Conservation (phyloP, 1,140 invertebrate species). For the Bacillus rossius region DNA sequence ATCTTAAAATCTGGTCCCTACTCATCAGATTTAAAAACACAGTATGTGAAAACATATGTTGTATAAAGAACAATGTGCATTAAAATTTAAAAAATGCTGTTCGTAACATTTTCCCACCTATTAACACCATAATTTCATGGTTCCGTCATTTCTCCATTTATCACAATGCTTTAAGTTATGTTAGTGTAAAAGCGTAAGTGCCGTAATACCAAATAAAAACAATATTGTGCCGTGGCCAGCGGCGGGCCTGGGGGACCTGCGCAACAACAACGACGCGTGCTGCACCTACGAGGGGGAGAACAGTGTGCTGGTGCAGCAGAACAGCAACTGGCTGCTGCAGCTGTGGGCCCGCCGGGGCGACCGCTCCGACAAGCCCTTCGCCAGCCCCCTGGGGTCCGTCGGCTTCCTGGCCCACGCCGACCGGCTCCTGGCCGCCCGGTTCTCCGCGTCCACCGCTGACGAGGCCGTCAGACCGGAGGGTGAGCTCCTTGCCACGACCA, state of each 20-base stretch:
- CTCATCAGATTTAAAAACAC: no score
- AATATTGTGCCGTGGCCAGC: conserved; percentile 45
- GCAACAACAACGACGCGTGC: conserved; percentile 83
- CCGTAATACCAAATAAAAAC: no score
- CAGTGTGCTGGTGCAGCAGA: conserved; percentile 81
- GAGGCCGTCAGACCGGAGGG: conserved; percentile 53
- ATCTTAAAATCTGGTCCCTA: no score
- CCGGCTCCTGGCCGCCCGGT: conserved; percentile 31
- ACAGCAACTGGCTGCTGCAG: conserved; percentile 68
- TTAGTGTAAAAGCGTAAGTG: no score
- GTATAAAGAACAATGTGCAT: no score
- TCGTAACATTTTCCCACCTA: no score
- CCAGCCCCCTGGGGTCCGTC: conserved; percentile 57
- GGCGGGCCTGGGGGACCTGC: conserved; percentile 64
- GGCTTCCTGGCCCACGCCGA: conserved; percentile 48
- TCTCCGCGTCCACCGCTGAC: conserved; percentile 30
- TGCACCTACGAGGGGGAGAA: conserved; percentile 90
- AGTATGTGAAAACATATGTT: no score
- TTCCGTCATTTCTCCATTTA: no score
- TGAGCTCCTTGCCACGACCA: no score
- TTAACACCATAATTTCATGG: no score
- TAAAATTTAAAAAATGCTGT: no score
- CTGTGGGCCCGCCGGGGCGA: conserved; percentile 45
- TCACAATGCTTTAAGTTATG: no score
- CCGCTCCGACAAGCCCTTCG: conserved; percentile 30